These are phyloP conservation scores for Nycticryphes semicollaris DNA, from an alignment of 2,113 vertebrate genomes.

Conservation along the genomic window DNA sequence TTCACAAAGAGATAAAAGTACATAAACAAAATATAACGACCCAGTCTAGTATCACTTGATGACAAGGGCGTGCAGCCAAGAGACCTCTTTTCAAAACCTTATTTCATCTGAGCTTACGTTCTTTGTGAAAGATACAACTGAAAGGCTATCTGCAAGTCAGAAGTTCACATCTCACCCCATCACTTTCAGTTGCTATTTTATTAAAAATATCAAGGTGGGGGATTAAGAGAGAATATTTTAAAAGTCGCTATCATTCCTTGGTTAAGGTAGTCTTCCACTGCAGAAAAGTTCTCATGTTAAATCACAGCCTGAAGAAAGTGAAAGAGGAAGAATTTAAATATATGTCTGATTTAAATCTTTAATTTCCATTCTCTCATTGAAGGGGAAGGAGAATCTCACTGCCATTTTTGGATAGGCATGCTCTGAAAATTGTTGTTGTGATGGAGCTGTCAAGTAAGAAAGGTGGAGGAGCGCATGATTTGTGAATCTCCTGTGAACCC, in stretches of 20 bases:
- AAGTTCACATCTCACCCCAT: neutral
- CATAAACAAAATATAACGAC: neutral
- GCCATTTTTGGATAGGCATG: neutral
- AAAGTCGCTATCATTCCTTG: neutral
- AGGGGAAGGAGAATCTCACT: neutral
- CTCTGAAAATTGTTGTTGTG: constrained; percentile 10
- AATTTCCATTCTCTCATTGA: neutral
- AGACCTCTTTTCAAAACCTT: neutral
- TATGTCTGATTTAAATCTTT: neutral
- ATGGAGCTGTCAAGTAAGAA: neutral
- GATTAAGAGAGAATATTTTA: neutral
- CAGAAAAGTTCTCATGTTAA: neutral
- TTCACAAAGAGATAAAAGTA: neutral
- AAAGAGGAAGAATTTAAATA: neutral
- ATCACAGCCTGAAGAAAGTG: neutral
- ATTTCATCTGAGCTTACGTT: neutral
- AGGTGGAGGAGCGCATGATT: neutral
- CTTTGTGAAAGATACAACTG: neutral
- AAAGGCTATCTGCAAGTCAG: neutral
- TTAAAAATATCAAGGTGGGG: neutral
- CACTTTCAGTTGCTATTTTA: neutral
- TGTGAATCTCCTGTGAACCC: neutral
- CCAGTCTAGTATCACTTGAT: neutral
- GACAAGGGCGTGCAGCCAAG: neutral
- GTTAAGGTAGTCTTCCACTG: neutral